These are phyloP conservation scores for Mythimna loreyi DNA, from an alignment of 2,888 invertebrate species.

Conservation along the genomic window DNA sequence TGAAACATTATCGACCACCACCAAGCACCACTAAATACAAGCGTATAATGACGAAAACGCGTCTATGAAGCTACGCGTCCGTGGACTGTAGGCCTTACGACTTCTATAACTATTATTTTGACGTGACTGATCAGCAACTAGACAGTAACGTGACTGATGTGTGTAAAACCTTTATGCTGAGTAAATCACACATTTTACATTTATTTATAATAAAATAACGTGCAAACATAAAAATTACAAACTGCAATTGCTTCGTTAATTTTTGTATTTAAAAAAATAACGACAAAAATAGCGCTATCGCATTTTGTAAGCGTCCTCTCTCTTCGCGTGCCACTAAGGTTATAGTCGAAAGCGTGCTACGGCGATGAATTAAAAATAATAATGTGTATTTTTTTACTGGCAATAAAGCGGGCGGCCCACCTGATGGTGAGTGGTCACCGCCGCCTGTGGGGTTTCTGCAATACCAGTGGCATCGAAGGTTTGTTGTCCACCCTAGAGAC, in stretches of 20 bases:
- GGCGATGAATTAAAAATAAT: constrained; percentile 9
- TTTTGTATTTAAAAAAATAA: not conserved
- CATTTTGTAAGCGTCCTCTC: constrained; percentile 9
- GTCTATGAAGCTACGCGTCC: no score
- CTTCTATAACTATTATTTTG: no score
- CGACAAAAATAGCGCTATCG: not conserved
- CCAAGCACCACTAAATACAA: no score
- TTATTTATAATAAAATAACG: not conserved
- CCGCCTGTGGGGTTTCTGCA: constrained; percentile 32
- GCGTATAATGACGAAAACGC: no score
- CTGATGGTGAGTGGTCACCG: constrained; percentile 41
- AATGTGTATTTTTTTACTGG: constrained; percentile 5
- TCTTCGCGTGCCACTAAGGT: constrained; percentile 1
- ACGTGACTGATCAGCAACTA: not conserved
- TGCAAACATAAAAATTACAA: not conserved
- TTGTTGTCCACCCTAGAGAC: constrained; percentile 38
- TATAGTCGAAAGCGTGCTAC: constrained; percentile 20
- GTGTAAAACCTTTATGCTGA: not conserved
- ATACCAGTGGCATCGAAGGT: constrained; percentile 41
- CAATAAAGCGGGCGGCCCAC: constrained; percentile 40
- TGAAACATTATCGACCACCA: no score
- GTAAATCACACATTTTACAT: not conserved
- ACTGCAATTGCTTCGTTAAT: not conserved
- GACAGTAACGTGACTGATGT: constrained; percentile 7
- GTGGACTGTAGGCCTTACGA: no score